A percentile compares a stretch with the other conserved stretches of the same genome.
phyloP scores from a whole-genome alignment of 2,888 invertebrate genomes.

The Eupithecia insigniata region DNA sequence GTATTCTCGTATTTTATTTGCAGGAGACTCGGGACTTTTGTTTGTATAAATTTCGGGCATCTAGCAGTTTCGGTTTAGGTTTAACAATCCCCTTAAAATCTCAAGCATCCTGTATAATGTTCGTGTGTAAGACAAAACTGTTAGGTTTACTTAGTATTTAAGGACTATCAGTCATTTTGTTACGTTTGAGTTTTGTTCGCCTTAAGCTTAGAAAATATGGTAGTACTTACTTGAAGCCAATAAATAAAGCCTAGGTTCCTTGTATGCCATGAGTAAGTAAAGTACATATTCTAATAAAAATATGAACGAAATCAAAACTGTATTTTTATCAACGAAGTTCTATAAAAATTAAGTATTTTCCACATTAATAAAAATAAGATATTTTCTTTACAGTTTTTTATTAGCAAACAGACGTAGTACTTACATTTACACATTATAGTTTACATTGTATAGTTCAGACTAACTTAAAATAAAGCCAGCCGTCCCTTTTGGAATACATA shows the following conservation, averaged over 20 bases:
- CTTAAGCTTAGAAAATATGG: neutral
- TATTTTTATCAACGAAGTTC: neutral
- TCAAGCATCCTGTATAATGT: neutral
- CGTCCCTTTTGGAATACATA: neutral
- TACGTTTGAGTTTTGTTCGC: neutral
- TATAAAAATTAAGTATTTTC: neutral
- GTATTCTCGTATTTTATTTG: too few relatives aligned
- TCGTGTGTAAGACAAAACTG: neutral
- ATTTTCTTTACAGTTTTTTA: conserved; percentile 49
- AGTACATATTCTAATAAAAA: neutral
- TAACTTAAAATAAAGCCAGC: conserved; percentile 1
- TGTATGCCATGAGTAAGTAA: neutral
- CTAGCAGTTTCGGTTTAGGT: neutral
- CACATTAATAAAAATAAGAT: conserved; percentile 21
- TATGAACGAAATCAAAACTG: neutral
- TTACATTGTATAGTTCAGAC: conserved; percentile 5
- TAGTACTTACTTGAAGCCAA: neutral
- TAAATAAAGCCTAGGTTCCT: neutral
- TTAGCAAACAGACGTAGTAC: conserved; percentile 58
- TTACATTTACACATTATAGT: conserved; percentile 54
- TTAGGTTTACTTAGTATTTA: neutral
- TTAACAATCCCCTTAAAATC: neutral
- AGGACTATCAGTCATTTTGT: neutral
- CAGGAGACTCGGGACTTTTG: too few relatives aligned
- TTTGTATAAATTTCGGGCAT: neutral